Percentiles rank a stretch among this genome's conserved stretches.
Conservation (phyloP, 2,113 vertebrate genomes). For the Odobenus rosmarus region DNA sequence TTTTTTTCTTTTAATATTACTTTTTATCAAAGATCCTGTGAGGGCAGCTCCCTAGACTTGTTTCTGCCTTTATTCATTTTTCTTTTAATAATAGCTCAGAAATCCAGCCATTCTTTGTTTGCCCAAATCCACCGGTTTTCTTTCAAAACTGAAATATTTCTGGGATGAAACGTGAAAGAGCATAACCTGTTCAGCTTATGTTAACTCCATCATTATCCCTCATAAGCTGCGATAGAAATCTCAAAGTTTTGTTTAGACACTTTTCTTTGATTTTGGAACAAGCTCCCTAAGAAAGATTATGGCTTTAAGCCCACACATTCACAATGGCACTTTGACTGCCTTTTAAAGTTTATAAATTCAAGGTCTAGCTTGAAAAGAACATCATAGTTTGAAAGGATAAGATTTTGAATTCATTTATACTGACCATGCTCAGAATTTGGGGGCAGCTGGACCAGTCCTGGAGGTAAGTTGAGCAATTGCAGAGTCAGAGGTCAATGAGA, state of each 20-base stretch:
- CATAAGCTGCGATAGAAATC: background rate
- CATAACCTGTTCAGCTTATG: background rate
- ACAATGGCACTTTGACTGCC: too few relatives aligned
- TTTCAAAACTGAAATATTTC: slow-evolving; percentile 63
- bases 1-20: slow-evolving; percentile 55
- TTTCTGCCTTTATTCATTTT: slow-evolving; percentile 51
- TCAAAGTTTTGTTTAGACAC: slow-evolving; percentile 32
- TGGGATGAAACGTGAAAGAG: slow-evolving; percentile 46
- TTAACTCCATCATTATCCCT: background rate
- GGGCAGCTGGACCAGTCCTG: background rate
- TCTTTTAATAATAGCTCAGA: slow-evolving; percentile 54
- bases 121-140: background rate
- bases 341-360: background rate
- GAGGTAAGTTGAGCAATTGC: background rate
- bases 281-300: background rate
- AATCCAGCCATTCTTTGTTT: slow-evolving; percentile 54
- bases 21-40: slow-evolving; percentile 42
- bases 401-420: background rate
- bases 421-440: background rate
- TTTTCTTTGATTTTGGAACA: background rate
- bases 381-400: background rate
- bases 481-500: background rate
- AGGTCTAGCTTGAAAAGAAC: background rate
- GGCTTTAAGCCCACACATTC: background rate
- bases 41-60: slow-evolving; percentile 45